phyloP scores from a whole-genome alignment of 2,888 invertebrate genomes.

The Carterocephalus palaemon region DNA sequence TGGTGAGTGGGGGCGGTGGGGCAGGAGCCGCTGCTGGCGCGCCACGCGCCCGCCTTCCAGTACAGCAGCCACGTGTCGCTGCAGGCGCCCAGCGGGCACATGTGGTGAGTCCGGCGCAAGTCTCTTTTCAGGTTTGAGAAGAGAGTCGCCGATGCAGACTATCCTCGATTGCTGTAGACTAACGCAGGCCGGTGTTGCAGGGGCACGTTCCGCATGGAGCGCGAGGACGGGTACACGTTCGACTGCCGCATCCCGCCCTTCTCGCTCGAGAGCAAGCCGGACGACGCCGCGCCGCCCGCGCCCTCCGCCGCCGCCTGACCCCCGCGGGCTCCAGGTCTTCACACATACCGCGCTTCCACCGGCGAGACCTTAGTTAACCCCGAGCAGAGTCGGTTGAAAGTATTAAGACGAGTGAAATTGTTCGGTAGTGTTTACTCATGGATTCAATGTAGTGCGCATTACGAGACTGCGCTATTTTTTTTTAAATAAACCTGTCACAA shows the following conservation, averaged over 20 bases:
- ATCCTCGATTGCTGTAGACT: background rate
- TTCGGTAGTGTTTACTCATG: too few relatives aligned
- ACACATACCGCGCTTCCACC: too few relatives aligned
- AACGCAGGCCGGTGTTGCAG: conserved; percentile 36
- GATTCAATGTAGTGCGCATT: too few relatives aligned
- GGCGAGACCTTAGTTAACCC: too few relatives aligned
- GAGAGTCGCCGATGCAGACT: too few relatives aligned
- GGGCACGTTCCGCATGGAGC: conserved; percentile 98
- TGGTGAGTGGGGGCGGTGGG: conserved; percentile 99
- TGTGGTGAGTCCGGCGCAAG: conserved; percentile 91
- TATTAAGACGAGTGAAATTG: too few relatives aligned
- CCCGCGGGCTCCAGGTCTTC: too few relatives aligned
- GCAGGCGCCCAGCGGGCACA: conserved; percentile 98
- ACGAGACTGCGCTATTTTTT: too few relatives aligned
- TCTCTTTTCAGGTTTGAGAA: too few relatives aligned
- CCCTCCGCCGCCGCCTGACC: conserved; percentile 58
- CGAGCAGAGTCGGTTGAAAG: too few relatives aligned
- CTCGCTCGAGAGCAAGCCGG: conserved; percentile 95
- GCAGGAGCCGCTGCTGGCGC: conserved; percentile 95
- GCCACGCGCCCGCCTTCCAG: conserved; percentile 95
- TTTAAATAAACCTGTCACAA: too few relatives aligned
- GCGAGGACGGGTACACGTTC: conserved; percentile 97
- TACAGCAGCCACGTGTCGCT: conserved; percentile 98
- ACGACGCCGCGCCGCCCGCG: conserved; percentile 69
- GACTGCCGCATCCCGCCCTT: conserved; percentile 99